These are phyloP conservation scores for Nothura maculosa DNA, from an alignment of 2,797 vertebrate genomes.

Conservation along the genomic window DNA sequence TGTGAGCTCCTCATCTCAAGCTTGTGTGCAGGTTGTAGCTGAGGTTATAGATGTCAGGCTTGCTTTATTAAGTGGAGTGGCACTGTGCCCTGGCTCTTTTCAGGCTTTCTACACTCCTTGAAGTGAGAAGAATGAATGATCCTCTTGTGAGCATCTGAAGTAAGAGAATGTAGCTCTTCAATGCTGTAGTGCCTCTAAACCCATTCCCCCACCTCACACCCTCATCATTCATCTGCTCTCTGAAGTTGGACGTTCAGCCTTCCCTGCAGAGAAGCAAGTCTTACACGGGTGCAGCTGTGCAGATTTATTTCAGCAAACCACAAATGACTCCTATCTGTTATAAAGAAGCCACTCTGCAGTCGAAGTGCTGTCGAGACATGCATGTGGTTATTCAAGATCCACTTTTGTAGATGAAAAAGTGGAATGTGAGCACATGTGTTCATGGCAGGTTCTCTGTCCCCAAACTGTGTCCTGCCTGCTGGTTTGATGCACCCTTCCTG, in stretches of 20 bases:
- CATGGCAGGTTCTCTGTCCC: not conserved
- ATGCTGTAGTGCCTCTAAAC: not conserved
- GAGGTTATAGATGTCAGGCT: not conserved
- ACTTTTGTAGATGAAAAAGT: not conserved
- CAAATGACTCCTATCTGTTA: conserved; percentile 22
- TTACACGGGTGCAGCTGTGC: not conserved
- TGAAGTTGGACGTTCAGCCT: not conserved
- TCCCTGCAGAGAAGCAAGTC: not conserved
- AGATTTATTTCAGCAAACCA: conserved; percentile 22
- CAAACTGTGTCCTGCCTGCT: not conserved
- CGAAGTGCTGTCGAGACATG: not conserved
- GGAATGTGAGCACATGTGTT: not conserved
- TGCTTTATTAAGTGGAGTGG: not conserved
- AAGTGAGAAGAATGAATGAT: not conserved
- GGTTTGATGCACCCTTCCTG: not conserved
- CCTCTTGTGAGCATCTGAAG: not conserved
- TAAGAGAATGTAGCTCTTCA: not conserved
- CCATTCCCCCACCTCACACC: not conserved
- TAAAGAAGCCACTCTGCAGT: conserved; percentile 22
- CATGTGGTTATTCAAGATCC: conserved; percentile 16
- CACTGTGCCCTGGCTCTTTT: not conserved
- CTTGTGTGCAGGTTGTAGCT: not conserved
- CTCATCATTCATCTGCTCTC: not conserved
- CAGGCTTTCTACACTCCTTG: not conserved
- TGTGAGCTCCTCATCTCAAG: not conserved